phyloP scores from a whole-genome alignment of 2,888 invertebrate species.

The Ischnus inquisitorius region DNA sequence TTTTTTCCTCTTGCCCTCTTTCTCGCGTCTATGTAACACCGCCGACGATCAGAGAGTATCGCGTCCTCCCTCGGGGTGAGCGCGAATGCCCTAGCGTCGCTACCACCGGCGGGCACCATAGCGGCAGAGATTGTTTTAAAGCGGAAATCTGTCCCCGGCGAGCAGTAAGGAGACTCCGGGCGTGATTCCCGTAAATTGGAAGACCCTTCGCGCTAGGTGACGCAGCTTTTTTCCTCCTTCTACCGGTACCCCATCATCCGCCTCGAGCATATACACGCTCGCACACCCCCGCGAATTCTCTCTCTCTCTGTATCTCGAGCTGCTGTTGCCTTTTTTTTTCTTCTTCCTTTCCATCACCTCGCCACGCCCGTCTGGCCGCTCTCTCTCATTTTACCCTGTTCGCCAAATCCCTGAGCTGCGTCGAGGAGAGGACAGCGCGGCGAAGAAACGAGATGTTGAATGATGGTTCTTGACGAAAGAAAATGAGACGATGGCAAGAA shows the following conservation, averaged over 20 bases:
- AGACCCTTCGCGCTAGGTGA: conserved; percentile 71
- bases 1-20: conserved; percentile 42
- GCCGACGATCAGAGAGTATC: conserved; percentile 51
- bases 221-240: conserved; percentile 62
- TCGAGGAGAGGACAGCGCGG: background rate
- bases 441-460: conserved; percentile 33
- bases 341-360: conserved; percentile 22
- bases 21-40: conserved; percentile 43
- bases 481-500: conserved; percentile 9
- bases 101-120: background rate
- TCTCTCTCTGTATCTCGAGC: conserved; percentile 14
- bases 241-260: conserved; percentile 36
- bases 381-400: conserved; percentile 39
- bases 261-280: conserved; percentile 57
- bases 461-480: conserved; percentile 25
- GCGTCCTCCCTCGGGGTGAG: conserved; percentile 22
- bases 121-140: conserved; percentile 82
- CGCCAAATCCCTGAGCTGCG: conserved; percentile 33
- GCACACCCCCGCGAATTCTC: conserved; percentile 41
- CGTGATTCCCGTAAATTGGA: conserved; percentile 78
- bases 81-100: background rate
- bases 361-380: conserved; percentile 27
- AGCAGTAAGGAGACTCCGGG: conserved; percentile 73
- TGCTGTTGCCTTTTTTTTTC: background rate
- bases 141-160: conserved; percentile 83